These are phyloP conservation scores for Halictus ligatus DNA, from an alignment of 2,888 invertebrate genomes.

Conservation along the genomic window DNA sequence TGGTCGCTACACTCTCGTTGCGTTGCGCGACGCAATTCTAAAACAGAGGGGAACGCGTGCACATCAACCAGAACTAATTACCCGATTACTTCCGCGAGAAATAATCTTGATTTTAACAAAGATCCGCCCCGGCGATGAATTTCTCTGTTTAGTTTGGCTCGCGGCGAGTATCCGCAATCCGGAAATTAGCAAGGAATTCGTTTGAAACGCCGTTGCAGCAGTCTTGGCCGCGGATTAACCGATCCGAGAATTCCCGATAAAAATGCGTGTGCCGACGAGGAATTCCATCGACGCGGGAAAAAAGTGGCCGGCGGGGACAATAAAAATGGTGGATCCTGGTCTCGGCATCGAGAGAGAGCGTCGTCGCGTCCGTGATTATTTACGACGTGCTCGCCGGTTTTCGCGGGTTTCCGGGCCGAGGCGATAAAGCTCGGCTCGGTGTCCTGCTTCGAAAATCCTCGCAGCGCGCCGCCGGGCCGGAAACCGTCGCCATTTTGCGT, in stretches of 20 bases:
- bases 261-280: neutral
- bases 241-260: neutral
- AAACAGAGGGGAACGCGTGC: neutral
- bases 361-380: constrained; percentile 54
- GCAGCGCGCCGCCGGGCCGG: constrained; percentile 18
- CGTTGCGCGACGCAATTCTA: neutral
- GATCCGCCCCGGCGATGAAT: neutral
- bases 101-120: neutral
- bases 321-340: constrained; percentile 36
- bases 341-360: constrained; percentile 25
- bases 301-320: constrained; percentile 1
- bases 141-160: constrained; percentile 1
- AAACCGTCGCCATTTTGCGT: constrained; percentile 35
- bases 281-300: constrained; percentile 3
- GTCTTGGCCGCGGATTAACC: constrained; percentile 1
- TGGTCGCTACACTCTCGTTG: too few relatives aligned
- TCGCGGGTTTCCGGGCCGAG: constrained; percentile 22
- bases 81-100: neutral
- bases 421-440: constrained; percentile 49
- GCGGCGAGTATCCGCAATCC: neutral
- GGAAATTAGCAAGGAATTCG: neutral
- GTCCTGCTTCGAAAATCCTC: constrained; percentile 50
- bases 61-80: neutral
- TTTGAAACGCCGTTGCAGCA: neutral
- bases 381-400: constrained; percentile 53